Evolutionary conservation across 2,888 invertebrate genomes (phyloP).

Genomic region (Xylocampa areola): DNA sequence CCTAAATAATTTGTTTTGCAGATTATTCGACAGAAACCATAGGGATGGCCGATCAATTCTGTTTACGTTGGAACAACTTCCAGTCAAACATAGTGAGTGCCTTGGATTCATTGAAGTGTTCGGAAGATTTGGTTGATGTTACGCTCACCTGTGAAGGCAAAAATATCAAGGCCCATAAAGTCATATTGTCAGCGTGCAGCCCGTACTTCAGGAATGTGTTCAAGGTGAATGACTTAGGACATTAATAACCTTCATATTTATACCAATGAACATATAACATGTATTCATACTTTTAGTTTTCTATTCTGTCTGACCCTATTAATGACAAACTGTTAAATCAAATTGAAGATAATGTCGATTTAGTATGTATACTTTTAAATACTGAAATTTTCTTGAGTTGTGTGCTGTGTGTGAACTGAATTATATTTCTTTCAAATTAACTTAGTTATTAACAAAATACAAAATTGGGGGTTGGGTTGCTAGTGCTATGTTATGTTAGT

Average conservation of each 20-base stretch:
- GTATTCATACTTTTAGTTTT: conserved; percentile 39
- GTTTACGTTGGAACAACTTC: conserved; percentile 94
- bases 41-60: conserved; percentile 92
- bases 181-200: conserved; percentile 93
- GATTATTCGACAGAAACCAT: conserved; percentile 72
- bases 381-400: no score
- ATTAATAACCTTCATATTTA: conserved; percentile 85
- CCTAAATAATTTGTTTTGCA: conserved; percentile 70
- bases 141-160: conserved; percentile 93
- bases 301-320: conserved; percentile 50
- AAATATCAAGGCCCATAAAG: conserved; percentile 93
- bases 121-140: conserved; percentile 93
- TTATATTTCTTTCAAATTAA: no score
- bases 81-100: conserved; percentile 92
- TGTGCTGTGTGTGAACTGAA: no score
- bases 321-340: conserved; percentile 36
- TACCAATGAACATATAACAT: conserved; percentile 65
- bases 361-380: conserved; percentile 23
- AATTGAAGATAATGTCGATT: conserved; percentile 34
- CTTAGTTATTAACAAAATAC: no score
- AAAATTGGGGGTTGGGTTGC: no score
- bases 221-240: conserved; percentile 91
- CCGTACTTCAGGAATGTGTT: conserved; percentile 93
- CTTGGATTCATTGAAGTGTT: conserved; percentile 92
- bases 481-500: no score